Conservation (phyloP, 2,113 vertebrate species). For the Mustelus asterias region DNA sequence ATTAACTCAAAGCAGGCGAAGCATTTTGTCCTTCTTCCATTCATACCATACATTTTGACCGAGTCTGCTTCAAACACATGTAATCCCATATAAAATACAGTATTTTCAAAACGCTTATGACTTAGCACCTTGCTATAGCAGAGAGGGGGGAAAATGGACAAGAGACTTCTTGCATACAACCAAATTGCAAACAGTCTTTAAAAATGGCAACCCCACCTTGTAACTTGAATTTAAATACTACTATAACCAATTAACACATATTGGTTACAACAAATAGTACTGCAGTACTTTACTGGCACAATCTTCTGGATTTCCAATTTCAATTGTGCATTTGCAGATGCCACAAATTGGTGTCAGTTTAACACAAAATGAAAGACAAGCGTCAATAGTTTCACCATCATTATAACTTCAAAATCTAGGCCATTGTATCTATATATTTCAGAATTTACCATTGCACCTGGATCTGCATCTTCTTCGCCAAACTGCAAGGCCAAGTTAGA, state of each 20-base stretch:
- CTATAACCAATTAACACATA: background rate
- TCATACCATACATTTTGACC: background rate
- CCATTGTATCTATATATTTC: background rate
- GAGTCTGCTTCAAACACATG: background rate
- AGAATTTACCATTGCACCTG: constrained; percentile 83
- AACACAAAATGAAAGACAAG: background rate
- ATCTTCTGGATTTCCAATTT: background rate
- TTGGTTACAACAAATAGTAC: no score
- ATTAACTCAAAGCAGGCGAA: background rate
- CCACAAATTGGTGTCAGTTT: background rate
- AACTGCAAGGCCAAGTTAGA: constrained; percentile 96
- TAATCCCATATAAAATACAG: background rate
- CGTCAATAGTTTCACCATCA: background rate
- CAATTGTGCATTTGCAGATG: background rate
- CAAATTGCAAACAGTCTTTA: background rate
- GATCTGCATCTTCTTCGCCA: constrained; percentile 95
- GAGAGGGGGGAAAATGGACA: background rate
- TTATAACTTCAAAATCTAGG: background rate
- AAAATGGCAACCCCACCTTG: background rate
- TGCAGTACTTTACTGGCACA: background rate
- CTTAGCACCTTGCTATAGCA: background rate
- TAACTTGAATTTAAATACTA: background rate
- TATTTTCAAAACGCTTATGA: background rate
- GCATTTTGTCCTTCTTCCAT: background rate
- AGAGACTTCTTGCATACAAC: background rate